Percentiles rank a stretch among this genome's conserved stretches.
Evolutionary conservation across 2,113 vertebrate species (phyloP).

Genomic region (Prinia subflava): DNA sequence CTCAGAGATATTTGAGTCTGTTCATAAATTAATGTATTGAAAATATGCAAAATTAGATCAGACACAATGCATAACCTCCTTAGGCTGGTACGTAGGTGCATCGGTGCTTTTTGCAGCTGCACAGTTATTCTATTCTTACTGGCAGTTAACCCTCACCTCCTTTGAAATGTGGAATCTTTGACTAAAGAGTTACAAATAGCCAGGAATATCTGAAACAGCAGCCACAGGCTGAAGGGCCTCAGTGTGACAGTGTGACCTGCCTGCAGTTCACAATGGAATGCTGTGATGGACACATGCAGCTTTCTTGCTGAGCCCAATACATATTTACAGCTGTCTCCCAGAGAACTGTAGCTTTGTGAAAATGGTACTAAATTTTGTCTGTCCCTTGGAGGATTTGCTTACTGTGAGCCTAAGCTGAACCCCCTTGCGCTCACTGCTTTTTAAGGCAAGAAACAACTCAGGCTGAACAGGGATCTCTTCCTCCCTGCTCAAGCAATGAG

Average conservation of each 20-base stretch:
- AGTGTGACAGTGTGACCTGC: background rate
- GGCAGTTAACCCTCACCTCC: background rate
- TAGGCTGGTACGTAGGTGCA: background rate
- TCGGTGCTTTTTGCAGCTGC: background rate
- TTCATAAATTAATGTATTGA: background rate
- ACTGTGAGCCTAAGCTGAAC: background rate
- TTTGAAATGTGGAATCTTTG: background rate
- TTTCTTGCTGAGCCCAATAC: background rate
- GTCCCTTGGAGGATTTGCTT: background rate
- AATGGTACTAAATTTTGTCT: background rate
- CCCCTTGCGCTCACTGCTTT: background rate
- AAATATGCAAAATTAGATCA: background rate
- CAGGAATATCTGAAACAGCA: background rate
- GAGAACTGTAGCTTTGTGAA: background rate
- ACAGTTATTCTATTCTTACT: background rate
- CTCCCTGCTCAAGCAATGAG: background rate
- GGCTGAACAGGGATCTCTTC: rapidly evolving
- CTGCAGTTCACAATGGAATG: background rate
- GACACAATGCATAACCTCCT: background rate
- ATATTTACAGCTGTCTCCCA: background rate
- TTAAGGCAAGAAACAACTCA: background rate
- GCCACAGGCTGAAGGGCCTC: background rate
- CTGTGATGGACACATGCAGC: background rate
- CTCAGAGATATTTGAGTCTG: background rate
- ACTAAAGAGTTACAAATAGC: background rate